phyloP scores from a whole-genome alignment of 2,888 invertebrate species.

The Agonopterix subpropinquella region DNA sequence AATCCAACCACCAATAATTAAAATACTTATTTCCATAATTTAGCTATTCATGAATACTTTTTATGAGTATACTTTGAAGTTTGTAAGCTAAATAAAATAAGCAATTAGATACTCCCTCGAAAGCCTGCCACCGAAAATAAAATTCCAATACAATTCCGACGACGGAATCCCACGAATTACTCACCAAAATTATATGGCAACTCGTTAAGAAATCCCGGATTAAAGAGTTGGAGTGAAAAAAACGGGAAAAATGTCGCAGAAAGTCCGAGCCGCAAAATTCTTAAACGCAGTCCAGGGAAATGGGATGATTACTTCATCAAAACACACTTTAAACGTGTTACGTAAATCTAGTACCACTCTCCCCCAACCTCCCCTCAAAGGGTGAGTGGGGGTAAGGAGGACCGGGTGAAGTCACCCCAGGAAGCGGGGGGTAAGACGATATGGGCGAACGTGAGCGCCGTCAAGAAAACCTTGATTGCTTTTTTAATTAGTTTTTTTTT shows the following conservation, averaged over 20 bases:
- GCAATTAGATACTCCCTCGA: no score
- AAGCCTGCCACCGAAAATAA: conserved; percentile 9
- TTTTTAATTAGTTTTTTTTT: conserved; percentile 75
- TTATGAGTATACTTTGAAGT: no score
- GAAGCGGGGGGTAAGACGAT: conserved; percentile 71
- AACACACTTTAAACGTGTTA: conserved; percentile 77
- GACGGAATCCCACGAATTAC: conserved; percentile 40
- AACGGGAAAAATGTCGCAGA: conserved; percentile 37
- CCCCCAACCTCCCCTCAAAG: conserved; percentile 51
- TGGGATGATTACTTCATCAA: conserved; percentile 76
- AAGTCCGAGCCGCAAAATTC: conserved; percentile 68
- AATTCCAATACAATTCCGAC: conserved; percentile 36
- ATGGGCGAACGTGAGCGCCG: conserved; percentile 76
- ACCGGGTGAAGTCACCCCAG: conserved; percentile 40
- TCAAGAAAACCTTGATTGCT: conserved; percentile 77
- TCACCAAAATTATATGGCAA: conserved; percentile 50
- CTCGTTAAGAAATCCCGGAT: conserved; percentile 63
- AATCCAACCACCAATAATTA: no score
- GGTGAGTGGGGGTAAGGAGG: conserved; percentile 44
- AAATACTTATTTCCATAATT: no score
- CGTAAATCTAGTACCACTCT: conserved; percentile 73
- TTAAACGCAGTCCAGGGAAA: conserved; percentile 73
- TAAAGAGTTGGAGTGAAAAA: conserved; percentile 52
- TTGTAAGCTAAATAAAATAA: no score
- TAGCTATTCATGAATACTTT: no score